Percentiles rank a stretch among this genome's conserved stretches.
Evolutionary conservation across 2,113 vertebrate genomes (phyloP).

Genomic region (Phaethon lepturus): DNA sequence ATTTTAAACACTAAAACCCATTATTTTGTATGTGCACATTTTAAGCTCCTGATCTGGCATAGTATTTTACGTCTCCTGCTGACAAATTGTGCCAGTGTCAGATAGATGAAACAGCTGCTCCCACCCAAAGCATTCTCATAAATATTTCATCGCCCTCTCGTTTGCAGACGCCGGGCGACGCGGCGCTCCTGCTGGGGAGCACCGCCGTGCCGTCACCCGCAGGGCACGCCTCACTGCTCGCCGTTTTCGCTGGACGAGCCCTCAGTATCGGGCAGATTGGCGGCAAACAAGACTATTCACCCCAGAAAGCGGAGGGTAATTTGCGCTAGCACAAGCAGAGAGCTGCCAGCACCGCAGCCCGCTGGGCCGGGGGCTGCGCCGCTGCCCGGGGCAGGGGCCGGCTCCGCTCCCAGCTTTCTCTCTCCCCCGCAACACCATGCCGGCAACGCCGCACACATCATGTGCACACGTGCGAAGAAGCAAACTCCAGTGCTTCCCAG

Average conservation of each 20-base stretch:
- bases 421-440: not conserved
- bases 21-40: not conserved
- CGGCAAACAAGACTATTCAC: not conserved
- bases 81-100: not conserved
- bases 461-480: not conserved
- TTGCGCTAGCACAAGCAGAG: not conserved
- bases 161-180: not conserved
- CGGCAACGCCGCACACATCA: accelerated
- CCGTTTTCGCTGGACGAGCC: not conserved
- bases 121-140: conserved; percentile 23
- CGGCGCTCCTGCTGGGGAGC: accelerated
- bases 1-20: not conserved
- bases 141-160: not conserved
- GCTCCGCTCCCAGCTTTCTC: not conserved
- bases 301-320: not conserved
- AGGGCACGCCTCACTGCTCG: accelerated
- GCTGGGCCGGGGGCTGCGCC: not conserved
- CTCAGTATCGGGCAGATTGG: not conserved
- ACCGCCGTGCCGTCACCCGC: accelerated
- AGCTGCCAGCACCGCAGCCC: accelerated
- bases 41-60: conserved; percentile 11
- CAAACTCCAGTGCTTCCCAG: not conserved
- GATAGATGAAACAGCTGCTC: conserved; percentile 41
- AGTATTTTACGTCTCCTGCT: not conserved
- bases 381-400: not conserved